Conservation (phyloP, 2,113 vertebrate species). For the Trochalopteron elliotii region DNA sequence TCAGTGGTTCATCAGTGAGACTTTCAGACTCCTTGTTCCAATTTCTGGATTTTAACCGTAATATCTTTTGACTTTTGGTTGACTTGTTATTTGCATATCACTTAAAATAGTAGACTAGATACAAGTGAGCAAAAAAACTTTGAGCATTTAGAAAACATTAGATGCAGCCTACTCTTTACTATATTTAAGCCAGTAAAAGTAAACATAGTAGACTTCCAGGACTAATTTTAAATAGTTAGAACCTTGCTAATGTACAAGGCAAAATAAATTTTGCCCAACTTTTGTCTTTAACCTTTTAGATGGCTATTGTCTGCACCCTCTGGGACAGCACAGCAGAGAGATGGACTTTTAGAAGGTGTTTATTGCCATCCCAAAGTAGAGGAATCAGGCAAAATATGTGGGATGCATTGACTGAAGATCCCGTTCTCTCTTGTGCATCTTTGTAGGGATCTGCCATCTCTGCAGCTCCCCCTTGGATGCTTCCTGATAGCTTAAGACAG, state of each 20-base stretch:
- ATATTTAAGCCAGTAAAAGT: conserved; percentile 15
- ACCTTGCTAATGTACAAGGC: not conserved
- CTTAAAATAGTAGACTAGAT: conserved; percentile 15
- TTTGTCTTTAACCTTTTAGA: not conserved
- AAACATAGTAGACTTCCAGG: conserved; percentile 15
- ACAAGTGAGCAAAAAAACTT: conserved; percentile 9
- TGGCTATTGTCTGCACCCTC: not conserved
- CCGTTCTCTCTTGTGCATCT: not conserved
- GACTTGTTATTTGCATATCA: not conserved
- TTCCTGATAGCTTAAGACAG: not conserved
- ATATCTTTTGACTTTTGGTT: not conserved
- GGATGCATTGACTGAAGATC: not conserved
- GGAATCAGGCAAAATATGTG: not conserved
- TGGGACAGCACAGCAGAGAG: not conserved
- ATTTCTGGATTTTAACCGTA: not conserved
- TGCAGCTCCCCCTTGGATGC: not conserved
- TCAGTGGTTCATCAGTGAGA: not conserved
- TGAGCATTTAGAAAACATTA: not conserved
- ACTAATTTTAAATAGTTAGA: not conserved
- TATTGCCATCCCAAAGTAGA: not conserved
- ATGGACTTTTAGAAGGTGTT: not conserved
- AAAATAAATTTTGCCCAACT: not conserved
- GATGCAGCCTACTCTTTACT: conserved; percentile 12
- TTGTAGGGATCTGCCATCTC: not conserved
- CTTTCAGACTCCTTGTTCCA: not conserved